A percentile compares a stretch with the other conserved stretches of the same genome.
Conservation (phyloP, 2,113 vertebrate species). For the Lepisosteus osseus region DNA sequence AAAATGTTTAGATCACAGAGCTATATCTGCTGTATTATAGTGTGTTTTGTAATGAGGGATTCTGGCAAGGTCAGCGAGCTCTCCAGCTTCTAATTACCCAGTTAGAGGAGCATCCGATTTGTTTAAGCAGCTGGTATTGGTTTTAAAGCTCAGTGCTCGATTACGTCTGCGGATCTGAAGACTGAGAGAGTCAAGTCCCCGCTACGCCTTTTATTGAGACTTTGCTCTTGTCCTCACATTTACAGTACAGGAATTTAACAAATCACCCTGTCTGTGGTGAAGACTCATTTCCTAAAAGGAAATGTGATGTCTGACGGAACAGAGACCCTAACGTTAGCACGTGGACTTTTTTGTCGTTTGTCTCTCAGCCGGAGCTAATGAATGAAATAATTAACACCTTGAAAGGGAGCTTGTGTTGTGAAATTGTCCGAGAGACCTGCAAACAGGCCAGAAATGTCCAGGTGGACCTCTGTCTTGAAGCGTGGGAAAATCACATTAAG, state of each 20-base stretch:
- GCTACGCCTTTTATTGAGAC: no score
- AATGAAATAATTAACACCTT: no score
- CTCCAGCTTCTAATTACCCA: conserved; percentile 62
- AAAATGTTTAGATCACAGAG: conserved; percentile 28
- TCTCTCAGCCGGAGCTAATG: no score
- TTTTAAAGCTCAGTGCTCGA: conserved; percentile 7
- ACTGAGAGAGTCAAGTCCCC: neutral
- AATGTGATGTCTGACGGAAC: neutral
- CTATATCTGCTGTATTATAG: conserved; percentile 28
- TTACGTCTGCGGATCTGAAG: conserved; percentile 6
- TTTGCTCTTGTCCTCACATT: no score
- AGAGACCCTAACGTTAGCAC: neutral
- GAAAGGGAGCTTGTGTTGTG: no score
- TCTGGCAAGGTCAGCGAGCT: conserved; percentile 65
- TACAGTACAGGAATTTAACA: neutral
- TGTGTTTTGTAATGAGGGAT: conserved; percentile 24
- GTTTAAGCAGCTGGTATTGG: conserved; percentile 10
- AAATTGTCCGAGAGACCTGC: no score
- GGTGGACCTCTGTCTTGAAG: no score
- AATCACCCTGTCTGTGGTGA: neutral
- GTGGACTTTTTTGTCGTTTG: neutral
- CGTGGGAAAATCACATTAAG: no score
- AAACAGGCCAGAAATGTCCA: no score
- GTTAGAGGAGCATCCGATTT: neutral
- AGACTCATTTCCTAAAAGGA: neutral